phyloP scores from a whole-genome alignment of 64 coral and sea anemone species.

The Montipora capricornis region DNA sequence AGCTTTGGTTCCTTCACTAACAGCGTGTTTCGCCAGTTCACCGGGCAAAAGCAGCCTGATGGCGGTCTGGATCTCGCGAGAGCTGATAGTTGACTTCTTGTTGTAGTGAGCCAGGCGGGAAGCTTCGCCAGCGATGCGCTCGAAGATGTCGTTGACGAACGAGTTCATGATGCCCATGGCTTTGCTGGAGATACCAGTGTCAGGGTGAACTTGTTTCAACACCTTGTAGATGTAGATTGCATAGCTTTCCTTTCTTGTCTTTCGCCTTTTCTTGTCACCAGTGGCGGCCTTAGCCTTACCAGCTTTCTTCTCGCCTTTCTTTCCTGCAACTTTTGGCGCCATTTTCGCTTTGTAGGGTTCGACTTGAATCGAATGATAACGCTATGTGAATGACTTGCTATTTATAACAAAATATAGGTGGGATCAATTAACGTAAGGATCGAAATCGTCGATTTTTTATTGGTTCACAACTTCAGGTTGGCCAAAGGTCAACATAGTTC shows the following conservation, averaged over 20 bases:
- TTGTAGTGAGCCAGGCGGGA: constrained; percentile 67
- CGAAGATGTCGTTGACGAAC: constrained; percentile 85
- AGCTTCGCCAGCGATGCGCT: constrained; percentile 72
- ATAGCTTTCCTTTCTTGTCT: constrained; percentile 63
- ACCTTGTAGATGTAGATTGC: constrained; percentile 73
- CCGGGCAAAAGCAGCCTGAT: constrained; percentile 54
- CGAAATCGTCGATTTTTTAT: constrained; percentile 19
- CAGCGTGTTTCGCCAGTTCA: constrained; percentile 52
- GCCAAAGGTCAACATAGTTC: background rate
- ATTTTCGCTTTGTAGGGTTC: background rate
- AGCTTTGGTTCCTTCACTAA: constrained; percentile 56
- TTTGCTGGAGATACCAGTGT: constrained; percentile 71
- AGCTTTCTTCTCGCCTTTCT: constrained; percentile 50
- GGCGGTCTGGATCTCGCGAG: constrained; percentile 56
- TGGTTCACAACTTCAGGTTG: background rate
- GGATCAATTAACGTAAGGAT: constrained; percentile 9
- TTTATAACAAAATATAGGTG: background rate
- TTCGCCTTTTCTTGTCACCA: constrained; percentile 33
- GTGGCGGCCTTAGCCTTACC: constrained; percentile 36
- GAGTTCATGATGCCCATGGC: constrained; percentile 83
- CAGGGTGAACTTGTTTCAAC: constrained; percentile 66
- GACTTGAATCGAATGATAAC: background rate
- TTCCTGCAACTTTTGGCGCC: constrained; percentile 32
- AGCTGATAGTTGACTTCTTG: constrained; percentile 65
- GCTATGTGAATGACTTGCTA: background rate